phyloP scores from a whole-genome alignment of 2,113 vertebrate species.

The Paratilapia polleni region DNA sequence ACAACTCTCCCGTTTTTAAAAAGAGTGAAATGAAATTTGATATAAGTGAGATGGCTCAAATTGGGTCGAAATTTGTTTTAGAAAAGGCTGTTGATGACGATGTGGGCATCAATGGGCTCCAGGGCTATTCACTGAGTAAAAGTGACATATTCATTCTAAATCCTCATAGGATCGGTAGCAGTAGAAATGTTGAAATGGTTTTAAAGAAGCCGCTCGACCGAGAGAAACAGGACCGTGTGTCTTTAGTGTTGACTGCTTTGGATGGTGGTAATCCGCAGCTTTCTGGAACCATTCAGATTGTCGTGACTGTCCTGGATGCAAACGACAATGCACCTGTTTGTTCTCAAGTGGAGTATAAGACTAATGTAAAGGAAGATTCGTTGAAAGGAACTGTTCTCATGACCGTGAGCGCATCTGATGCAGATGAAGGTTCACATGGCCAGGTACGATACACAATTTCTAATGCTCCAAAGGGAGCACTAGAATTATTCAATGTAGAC shows the following conservation, averaged over 20 bases:
- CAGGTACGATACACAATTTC: constrained; percentile 50
- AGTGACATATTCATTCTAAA: constrained; percentile 41
- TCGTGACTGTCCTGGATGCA: constrained; percentile 56
- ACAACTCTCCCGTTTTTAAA: constrained; percentile 42
- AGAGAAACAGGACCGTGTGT: constrained; percentile 31
- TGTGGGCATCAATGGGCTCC: constrained; percentile 41
- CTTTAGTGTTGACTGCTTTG: constrained; percentile 61
- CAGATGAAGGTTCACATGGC: constrained; percentile 38
- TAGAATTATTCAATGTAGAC: constrained; percentile 72
- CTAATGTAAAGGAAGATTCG: constrained; percentile 55
- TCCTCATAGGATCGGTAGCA: background rate
- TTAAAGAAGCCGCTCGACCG: constrained; percentile 63
- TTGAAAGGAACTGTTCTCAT: constrained; percentile 50
- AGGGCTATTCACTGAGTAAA: background rate
- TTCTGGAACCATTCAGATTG: constrained; percentile 53
- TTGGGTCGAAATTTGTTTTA: constrained; percentile 51
- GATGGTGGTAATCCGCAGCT: constrained; percentile 63
- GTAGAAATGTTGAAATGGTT: constrained; percentile 61
- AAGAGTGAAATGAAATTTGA: constrained; percentile 42
- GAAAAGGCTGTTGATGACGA: constrained; percentile 51
- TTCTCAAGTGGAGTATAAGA: constrained; percentile 50
- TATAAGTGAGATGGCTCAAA: constrained; percentile 36
- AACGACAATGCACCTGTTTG: constrained; percentile 79
- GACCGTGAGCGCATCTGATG: constrained; percentile 61
- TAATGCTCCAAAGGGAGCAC: constrained; percentile 19